These are phyloP conservation scores for Magallana gigas DNA, from an alignment of 1,140 invertebrate genomes.

Conservation along the genomic window DNA sequence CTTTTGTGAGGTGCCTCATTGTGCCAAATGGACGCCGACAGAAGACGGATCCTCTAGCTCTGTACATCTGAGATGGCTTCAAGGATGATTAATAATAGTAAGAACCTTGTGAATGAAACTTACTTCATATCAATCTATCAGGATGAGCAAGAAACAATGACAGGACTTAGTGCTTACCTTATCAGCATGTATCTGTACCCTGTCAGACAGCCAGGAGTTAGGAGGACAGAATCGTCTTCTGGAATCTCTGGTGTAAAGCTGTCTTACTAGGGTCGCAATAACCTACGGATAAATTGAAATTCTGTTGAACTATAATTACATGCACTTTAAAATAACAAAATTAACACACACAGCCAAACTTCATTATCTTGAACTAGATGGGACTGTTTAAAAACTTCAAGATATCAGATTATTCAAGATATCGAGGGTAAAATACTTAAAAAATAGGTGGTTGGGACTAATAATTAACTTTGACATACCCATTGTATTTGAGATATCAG, in stretches of 20 bases:
- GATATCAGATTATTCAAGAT: no score
- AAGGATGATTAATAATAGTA: neutral
- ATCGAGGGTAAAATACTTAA: no score
- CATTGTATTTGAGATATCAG: no score
- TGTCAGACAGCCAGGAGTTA: conserved; percentile 88
- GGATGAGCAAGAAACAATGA: neutral
- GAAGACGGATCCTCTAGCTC: conserved; percentile 70
- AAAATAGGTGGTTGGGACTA: no score
- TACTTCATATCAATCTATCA: neutral
- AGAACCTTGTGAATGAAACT: neutral
- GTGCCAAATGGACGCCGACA: conserved; percentile 70
- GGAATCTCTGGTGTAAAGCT: conserved; percentile 90
- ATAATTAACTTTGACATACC: no score
- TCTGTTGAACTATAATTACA: no score
- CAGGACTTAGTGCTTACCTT: conserved; percentile 62
- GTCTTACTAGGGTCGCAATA: conserved; percentile 86
- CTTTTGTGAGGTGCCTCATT: conserved; percentile 70
- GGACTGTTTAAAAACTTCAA: no score
- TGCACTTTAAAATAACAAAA: no score
- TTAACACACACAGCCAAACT: no score
- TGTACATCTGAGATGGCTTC: conserved; percentile 74
- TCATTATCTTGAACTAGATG: no score
- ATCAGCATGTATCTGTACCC: conserved; percentile 83
- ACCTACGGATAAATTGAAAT: conserved; percentile 77
- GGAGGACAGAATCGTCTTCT: conserved; percentile 88